Percentiles rank a stretch among this genome's conserved stretches.
Conservation (phyloP, 2,888 invertebrate genomes). For the Dicyrtoma fusca region DNA sequence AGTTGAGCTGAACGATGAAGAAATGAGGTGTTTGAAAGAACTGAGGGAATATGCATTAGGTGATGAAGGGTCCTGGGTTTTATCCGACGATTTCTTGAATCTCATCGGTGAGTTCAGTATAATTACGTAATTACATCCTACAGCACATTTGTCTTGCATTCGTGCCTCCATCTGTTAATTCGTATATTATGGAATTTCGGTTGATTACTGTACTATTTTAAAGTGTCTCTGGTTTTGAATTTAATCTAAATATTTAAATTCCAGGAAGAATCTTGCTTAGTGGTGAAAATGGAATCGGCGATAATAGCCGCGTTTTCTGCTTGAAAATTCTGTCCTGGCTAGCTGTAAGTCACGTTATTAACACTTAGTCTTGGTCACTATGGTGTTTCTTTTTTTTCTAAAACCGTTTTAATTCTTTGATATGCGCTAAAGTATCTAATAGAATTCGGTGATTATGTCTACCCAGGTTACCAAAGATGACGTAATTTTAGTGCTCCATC, state of each 20-base stretch:
- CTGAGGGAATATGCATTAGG: conserved; percentile 84
- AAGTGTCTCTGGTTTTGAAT: background rate
- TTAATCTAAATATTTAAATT: background rate
- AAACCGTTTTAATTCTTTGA: no score
- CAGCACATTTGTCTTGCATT: background rate
- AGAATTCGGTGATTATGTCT: background rate
- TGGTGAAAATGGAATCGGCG: conserved; percentile 55
- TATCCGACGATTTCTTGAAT: conserved; percentile 82
- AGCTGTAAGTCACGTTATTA: conserved; percentile 64
- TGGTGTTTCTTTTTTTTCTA: no score
- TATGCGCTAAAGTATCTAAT: background rate
- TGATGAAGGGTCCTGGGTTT: conserved; percentile 89
- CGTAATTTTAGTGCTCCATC: conserved; percentile 83
- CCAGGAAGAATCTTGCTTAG: conserved; percentile 51
- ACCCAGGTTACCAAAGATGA: conserved; percentile 72
- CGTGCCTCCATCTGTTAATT: background rate
- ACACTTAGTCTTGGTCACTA: no score
- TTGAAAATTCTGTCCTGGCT: conserved; percentile 75
- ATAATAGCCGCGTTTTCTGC: conserved; percentile 68
- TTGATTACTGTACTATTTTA: background rate
- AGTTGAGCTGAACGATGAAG: conserved; percentile 73
- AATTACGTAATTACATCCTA: background rate
- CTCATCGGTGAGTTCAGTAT: conserved; percentile 69
- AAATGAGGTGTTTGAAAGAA: conserved; percentile 77
- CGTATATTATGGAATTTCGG: background rate